Evolutionary conservation across 53 echinoderm and acorn worm genomes (phyloP).

Genomic region (Paelopatides confundens): DNA sequence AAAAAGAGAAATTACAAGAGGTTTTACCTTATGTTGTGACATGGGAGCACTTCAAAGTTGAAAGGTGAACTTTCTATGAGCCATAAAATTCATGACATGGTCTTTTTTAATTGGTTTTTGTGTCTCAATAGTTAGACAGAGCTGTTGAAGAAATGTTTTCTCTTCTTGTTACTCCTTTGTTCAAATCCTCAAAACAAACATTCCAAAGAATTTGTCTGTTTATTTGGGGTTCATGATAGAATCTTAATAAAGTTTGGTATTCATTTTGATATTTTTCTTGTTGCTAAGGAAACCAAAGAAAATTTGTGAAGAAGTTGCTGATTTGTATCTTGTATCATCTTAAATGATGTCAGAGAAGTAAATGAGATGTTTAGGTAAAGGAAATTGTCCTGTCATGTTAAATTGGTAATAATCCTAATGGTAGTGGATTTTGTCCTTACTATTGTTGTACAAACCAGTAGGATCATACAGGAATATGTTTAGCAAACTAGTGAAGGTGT

Average conservation of each 20-base stretch:
- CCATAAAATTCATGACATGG: conserved; percentile 22
- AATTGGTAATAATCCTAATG: too few species aligned
- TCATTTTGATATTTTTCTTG: conserved; percentile 9
- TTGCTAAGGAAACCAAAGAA: neutral
- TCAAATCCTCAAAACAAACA: neutral
- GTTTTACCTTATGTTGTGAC: conserved; percentile 19
- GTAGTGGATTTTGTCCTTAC: too few species aligned
- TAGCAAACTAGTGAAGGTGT: too few species aligned
- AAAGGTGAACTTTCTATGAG: conserved; percentile 45
- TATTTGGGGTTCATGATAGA: conserved; percentile 26
- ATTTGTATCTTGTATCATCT: too few species aligned
- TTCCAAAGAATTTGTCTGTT: conserved; percentile 28
- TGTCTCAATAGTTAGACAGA: neutral
- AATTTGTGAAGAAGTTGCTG: neutral
- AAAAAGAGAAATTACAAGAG: neutral
- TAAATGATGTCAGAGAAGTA: too few species aligned
- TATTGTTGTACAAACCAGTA: too few species aligned
- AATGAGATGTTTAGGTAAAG: too few species aligned
- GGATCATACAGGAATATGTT: too few species aligned
- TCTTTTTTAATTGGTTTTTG: conserved; percentile 36
- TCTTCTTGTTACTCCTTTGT: neutral
- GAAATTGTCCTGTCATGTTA: too few species aligned
- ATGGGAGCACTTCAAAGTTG: conserved; percentile 26
- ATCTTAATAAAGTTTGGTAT: conserved; percentile 20
- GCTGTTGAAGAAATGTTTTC: neutral